Evolutionary conservation across 2,888 invertebrate genomes (phyloP), one percentile per base, ranked within the genome.

Genomic region (Hedya salicella): DNA sequence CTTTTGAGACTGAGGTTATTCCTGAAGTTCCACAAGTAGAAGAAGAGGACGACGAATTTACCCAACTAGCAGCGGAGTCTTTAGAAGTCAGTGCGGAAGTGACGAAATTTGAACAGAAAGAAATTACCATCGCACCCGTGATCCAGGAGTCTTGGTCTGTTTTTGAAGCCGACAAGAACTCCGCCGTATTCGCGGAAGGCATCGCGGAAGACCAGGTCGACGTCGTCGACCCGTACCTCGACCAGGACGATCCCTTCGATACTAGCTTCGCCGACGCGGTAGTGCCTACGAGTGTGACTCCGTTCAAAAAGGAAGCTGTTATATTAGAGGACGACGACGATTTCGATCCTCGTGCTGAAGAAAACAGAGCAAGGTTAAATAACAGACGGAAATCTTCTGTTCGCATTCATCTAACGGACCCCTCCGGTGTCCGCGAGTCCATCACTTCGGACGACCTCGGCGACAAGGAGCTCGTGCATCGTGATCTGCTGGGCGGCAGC

Each of bases 201-300:
- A 89, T 92, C 60, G 84, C 86, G 25, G 92, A 92, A 78, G 91
- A 93, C 78, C 88, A 90, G 72, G 83, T 89, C 69, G 91, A 92
- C 75, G 79, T 88, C 3, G 62, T 85, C 69, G 90, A 90, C 74
- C 89, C 87, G 57, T 93, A 94, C 78, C 78, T 89, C 70, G 94
- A 93, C 70, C 93, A 94, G 76, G 94, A 94, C 75, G 97, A 97
- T 93, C 97, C 97, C 0, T 97, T 97, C 77, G 97, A 97, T 78
- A 97, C 97, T 19, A 95, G 96, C 56, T 96, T 96, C 83, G 97
- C 96, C 0, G 96, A 96, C 63, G 95, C 95, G 75, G 94, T 97
- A 52, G 88, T 96, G 59, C 96, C 95, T 71, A 59, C 76, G 8
- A 68, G 74, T 21, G 62, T 75, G 9, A 66, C 75, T 21, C 74